Evolutionary conservation across 2,113 vertebrate species (phyloP).

Genomic region (Pan paniscus): DNA sequence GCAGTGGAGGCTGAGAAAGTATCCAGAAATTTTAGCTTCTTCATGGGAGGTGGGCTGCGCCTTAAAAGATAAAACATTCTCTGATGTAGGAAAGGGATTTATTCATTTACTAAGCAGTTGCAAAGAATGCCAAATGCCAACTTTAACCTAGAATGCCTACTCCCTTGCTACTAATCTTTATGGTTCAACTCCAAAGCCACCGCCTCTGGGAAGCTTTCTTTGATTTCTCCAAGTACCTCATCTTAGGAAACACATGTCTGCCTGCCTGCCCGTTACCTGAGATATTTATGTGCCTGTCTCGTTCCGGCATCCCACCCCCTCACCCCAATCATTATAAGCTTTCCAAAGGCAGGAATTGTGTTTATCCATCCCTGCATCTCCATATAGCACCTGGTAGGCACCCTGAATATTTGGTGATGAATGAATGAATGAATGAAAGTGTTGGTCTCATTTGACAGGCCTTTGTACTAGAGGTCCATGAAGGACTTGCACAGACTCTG

Average conservation of each 20-base stretch:
- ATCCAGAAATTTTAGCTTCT: constrained; percentile 8
- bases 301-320: background rate
- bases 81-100: background rate
- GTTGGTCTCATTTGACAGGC: constrained; percentile 60
- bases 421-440: constrained; percentile 76
- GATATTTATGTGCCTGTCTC: background rate
- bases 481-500: constrained; percentile 74
- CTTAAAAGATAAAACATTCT: background rate
- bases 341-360: background rate
- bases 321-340: background rate
- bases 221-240: constrained; percentile 28
- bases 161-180: background rate
- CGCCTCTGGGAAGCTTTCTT: constrained; percentile 22
- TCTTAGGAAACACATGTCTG: background rate
- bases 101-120: background rate
- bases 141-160: background rate
- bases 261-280: background rate
- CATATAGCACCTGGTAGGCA: background rate
- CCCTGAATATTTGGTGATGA: constrained; percentile 25
- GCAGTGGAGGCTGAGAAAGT: background rate
- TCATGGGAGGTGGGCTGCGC: background rate
- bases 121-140: background rate
- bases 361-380: constrained; percentile 5
- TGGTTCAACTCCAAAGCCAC: background rate
- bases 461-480: constrained; percentile 71